Conservation (phyloP, 2,888 invertebrate species). For the Phania funesta region DNA sequence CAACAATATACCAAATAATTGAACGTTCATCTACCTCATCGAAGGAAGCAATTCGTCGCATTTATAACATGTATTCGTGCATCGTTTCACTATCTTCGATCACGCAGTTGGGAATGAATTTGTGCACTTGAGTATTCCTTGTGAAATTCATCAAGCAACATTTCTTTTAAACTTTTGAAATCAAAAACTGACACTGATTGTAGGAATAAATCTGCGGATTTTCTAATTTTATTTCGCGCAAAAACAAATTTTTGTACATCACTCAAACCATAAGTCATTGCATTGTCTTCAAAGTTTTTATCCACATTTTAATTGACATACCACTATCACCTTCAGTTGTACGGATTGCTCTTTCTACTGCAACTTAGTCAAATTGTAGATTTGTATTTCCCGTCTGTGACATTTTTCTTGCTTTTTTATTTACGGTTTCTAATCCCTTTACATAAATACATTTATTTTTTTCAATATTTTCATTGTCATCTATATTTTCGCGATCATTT, state of each 20-base stretch:
- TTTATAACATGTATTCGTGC: constrained; percentile 36
- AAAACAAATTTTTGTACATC: constrained; percentile 44
- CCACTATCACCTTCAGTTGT: constrained; percentile 26
- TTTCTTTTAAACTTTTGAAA: constrained; percentile 22
- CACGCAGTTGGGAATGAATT: constrained; percentile 43
- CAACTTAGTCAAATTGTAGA: not conserved
- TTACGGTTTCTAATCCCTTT: no score
- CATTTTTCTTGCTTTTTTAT: no score
- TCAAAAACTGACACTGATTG: constrained; percentile 24
- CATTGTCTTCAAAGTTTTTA: constrained; percentile 37
- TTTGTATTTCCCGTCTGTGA: not conserved
- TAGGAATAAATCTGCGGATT: constrained; percentile 36
- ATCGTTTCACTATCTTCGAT: not conserved
- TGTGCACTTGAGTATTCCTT: constrained; percentile 46
- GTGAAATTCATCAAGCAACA: constrained; percentile 34
- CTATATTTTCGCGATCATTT: no score
- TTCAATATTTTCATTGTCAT: no score
- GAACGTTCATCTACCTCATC: constrained; percentile 45
- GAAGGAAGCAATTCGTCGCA: constrained; percentile 34
- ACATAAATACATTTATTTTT: no score
- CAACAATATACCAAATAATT: constrained; percentile 39
- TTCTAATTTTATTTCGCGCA: constrained; percentile 49
- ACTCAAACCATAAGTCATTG: constrained; percentile 27
- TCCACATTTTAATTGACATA: constrained; percentile 46
- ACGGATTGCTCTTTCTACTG: constrained; percentile 26